Evolutionary conservation across 2,113 vertebrate genomes (phyloP), one percentile per base, ranked within the genome.

Genomic region (Otocyon megalotis): DNA sequence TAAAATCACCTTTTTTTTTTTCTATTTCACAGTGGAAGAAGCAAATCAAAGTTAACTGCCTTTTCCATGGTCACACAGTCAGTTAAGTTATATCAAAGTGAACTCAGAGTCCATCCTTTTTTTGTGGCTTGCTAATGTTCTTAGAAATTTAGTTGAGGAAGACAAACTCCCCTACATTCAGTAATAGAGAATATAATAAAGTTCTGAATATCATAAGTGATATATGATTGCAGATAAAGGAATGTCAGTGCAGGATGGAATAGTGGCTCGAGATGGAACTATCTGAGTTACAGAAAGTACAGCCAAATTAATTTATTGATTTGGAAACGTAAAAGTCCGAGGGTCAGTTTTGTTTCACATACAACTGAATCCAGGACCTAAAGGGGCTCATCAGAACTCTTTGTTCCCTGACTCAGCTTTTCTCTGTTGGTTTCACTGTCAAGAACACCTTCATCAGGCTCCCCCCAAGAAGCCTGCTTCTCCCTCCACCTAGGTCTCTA

Each of bases 21-120:
- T 96, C 60, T 22, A 86, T 90, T 92, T 79, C 90, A 62, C 62
- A 37, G 19, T n/a, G n/a, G 17, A 80, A 87, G 28, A 90, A 72
- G 79, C 62, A 13, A 8, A 43, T 65, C 54, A 89, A 82, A 28
- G 24, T 79, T 85, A 87, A 84, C 26, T 79, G 53, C 20, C 32
- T 95, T 82, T 77, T 35, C 48, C 32, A 71, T 65, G 30, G 4
- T 88, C 58, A 96, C 88, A 63, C n/a, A 35, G 24, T 84, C 5
- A 12, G 9, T 63, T 26, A 91, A 12, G 7, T 69, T 26, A 91
- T 0, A 53, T 74, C 53, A 69, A 35, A 79, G 15, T 96, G 53
- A 84, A 5, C n/a, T 13, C 13, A 69, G 72, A 79, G 2, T 30
- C 67, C 26, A 74, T 72, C 32, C n/a, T 56, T 16, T 67, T 67